These are phyloP conservation scores for Tragelaphus strepsiceros DNA, from an alignment of 2,113 vertebrate genomes.

Conservation along the genomic window DNA sequence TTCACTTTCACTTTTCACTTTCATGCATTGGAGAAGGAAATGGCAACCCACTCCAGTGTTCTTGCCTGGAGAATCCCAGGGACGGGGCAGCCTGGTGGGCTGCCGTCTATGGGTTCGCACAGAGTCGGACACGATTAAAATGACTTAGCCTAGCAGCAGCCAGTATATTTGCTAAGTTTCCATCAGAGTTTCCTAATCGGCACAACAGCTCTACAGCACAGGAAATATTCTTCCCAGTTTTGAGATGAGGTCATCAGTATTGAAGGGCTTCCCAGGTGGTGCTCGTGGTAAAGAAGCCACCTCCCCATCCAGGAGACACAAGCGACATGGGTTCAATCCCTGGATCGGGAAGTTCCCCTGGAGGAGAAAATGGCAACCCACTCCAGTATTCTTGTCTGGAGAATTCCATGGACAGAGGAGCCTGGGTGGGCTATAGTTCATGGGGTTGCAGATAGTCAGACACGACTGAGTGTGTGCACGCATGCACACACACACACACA, in stretches of 20 bases:
- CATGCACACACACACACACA: neutral
- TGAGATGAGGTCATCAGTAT: neutral
- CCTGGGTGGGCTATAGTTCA: neutral
- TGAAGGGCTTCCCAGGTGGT: neutral
- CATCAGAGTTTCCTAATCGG: neutral
- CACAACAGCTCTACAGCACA: neutral
- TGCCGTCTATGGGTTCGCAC: no score
- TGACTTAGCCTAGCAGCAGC: neutral
- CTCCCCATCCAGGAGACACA: neutral
- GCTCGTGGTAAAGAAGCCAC: neutral
- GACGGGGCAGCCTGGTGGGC: no score
- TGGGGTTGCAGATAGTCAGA: neutral
- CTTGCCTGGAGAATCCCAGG: no score
- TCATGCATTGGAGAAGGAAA: no score
- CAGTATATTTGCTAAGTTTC: neutral
- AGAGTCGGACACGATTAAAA: no score
- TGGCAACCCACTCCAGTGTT: no score
- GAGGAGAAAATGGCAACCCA: neutral
- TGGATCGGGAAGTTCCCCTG: neutral
- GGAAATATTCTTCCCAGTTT: neutral
- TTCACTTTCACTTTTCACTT: no score
- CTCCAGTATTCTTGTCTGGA: neutral
- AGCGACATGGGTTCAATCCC: neutral
- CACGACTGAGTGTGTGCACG: neutral
- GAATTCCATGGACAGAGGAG: neutral